Evolutionary conservation across 2,888 invertebrate genomes (phyloP).

Genomic region (Nymphalis polychloros): DNA sequence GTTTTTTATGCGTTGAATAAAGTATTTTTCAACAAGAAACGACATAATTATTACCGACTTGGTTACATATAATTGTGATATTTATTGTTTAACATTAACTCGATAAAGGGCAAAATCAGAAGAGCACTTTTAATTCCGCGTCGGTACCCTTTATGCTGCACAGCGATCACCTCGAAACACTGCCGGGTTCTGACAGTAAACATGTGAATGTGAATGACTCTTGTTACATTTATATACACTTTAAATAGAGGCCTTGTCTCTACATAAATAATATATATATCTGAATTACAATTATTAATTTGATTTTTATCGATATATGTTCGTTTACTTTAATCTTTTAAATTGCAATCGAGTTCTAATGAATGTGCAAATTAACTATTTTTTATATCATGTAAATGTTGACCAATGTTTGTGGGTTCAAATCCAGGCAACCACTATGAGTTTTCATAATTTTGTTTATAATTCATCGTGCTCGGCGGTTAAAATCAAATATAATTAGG

Average conservation of each 20-base stretch:
- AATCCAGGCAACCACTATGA: no score
- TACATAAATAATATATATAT: not conserved
- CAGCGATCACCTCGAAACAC: slow-evolving; percentile 61
- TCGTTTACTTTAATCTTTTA: not conserved
- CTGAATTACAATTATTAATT: not conserved
- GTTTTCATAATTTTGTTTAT: no score
- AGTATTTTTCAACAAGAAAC: not conserved
- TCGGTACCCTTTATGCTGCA: slow-evolving; percentile 54
- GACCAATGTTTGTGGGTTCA: no score
- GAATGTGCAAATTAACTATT: not conserved
- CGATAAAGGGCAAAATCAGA: slow-evolving; percentile 38
- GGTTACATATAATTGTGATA: not conserved
- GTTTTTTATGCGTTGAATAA: not conserved
- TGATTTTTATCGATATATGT: not conserved
- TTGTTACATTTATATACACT: slow-evolving; percentile 11
- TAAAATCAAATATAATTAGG: no score
- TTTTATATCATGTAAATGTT: no score
- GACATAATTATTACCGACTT: not conserved
- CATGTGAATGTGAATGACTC: slow-evolving; percentile 43
- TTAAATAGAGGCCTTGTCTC: slow-evolving; percentile 24
- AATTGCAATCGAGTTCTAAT: not conserved
- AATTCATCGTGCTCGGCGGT: no score
- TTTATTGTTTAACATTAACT: slow-evolving; percentile 26
- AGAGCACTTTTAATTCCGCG: slow-evolving; percentile 40
- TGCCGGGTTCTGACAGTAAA: slow-evolving; percentile 61